phyloP scores from a whole-genome alignment of 1,140 invertebrate species.

The Linepithema humile region DNA sequence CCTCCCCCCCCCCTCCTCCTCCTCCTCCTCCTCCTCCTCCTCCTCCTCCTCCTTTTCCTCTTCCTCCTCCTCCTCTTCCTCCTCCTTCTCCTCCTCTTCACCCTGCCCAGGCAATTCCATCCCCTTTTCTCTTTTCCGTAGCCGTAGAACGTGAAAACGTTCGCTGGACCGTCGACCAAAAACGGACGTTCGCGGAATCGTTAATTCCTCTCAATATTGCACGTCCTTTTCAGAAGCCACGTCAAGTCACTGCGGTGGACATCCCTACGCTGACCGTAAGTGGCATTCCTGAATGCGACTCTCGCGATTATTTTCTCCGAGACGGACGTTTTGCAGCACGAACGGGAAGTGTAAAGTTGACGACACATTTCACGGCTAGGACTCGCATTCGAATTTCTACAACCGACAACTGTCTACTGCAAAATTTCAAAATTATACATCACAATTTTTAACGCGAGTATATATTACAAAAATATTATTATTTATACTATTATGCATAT shows the following conservation, averaged over 20 bases:
- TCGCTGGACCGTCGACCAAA: constrained; percentile 54
- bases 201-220: constrained; percentile 78
- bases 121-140: constrained; percentile 69
- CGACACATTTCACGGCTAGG: neutral
- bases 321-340: constrained; percentile 27
- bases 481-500: no score
- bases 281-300: constrained; percentile 42
- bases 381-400: neutral
- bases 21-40: neutral
- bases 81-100: constrained; percentile 7
- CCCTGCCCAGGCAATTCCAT: constrained; percentile 41
- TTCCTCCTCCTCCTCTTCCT: no score
- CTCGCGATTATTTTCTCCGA: constrained; percentile 54
- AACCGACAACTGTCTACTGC: no score
- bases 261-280: constrained; percentile 28
- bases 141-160: constrained; percentile 54
- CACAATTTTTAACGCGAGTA: neutral
- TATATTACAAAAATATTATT: neutral
- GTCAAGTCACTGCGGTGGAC: constrained; percentile 58
- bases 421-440: neutral
- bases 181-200: constrained; percentile 72
- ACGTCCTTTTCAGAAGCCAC: constrained; percentile 70
- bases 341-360: neutral
- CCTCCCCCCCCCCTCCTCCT: constrained; percentile 46
- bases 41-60: neutral